phyloP scores from a whole-genome alignment of 2,888 invertebrate genomes.

The Ornithoptera priamus region DNA sequence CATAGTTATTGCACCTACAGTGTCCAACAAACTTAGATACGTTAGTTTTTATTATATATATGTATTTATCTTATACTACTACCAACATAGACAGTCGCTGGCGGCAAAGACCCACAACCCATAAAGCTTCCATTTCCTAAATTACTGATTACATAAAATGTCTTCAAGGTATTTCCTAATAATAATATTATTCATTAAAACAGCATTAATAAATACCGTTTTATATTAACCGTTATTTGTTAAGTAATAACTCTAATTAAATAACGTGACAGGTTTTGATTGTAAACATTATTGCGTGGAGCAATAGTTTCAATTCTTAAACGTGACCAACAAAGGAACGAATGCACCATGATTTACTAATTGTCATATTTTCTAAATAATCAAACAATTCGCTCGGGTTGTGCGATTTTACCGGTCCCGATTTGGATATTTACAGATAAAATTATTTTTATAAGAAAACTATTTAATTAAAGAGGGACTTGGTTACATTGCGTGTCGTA shows the following conservation, averaged over 20 bases:
- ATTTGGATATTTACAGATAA: slow-evolving; percentile 29
- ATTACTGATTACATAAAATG: not conserved
- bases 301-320: not conserved
- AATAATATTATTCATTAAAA: too few relatives aligned
- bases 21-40: too few relatives aligned
- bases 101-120: too few relatives aligned
- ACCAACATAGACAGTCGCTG: too few relatives aligned
- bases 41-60: too few relatives aligned
- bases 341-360: not conserved
- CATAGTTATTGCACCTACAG: too few relatives aligned
- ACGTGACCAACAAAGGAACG: not conserved
- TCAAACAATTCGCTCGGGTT: not conserved
- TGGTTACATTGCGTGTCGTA: not conserved
- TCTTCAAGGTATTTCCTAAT: not conserved
- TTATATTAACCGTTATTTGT: not conserved
- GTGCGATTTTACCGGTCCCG: not conserved
- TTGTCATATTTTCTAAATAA: not conserved
- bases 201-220: not conserved
- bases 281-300: not conserved
- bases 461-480: not conserved
- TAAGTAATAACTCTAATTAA: not conserved
- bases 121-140: too few relatives aligned
- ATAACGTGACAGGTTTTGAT: not conserved
- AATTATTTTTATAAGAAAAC: not conserved
- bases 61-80: too few relatives aligned